phyloP scores from a whole-genome alignment of 2,888 invertebrate species.

The Mantis religiosa region DNA sequence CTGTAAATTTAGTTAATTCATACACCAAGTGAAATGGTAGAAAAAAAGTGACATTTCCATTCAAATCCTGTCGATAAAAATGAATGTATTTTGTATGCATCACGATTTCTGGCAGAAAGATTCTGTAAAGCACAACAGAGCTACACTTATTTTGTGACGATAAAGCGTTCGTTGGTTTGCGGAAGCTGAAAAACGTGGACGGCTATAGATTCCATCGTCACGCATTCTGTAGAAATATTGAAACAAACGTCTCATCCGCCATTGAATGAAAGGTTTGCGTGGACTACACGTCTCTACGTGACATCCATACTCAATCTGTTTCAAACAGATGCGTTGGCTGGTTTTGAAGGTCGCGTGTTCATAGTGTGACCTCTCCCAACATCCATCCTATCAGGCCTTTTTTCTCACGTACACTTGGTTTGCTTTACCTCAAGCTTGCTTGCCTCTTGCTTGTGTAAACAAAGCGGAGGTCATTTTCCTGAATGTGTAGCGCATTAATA shows the following conservation, averaged over 20 bases:
- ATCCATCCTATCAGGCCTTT: not conserved
- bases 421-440: not conserved
- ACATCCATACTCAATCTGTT: not conserved
- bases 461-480: no score
- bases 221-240: not conserved
- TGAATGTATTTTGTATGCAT: no score
- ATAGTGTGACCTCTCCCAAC: not conserved
- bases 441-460: not conserved
- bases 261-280: not conserved
- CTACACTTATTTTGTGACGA: no score
- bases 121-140: no score
- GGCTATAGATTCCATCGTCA: not conserved
- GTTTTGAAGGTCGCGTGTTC: not conserved
- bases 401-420: not conserved
- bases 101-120: no score
- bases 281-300: not conserved
- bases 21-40: no score
- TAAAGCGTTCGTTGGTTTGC: no score
- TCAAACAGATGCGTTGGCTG: not conserved
- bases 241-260: not conserved
- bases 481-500: no score
- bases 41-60: no score
- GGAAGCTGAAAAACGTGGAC: not conserved
- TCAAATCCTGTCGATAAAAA: no score
- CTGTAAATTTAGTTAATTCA: no score